Percentiles rank a stretch among this genome's conserved stretches.
Conservation (phyloP, 2,797 vertebrate genomes). For the Scyliorhinus canicula region DNA sequence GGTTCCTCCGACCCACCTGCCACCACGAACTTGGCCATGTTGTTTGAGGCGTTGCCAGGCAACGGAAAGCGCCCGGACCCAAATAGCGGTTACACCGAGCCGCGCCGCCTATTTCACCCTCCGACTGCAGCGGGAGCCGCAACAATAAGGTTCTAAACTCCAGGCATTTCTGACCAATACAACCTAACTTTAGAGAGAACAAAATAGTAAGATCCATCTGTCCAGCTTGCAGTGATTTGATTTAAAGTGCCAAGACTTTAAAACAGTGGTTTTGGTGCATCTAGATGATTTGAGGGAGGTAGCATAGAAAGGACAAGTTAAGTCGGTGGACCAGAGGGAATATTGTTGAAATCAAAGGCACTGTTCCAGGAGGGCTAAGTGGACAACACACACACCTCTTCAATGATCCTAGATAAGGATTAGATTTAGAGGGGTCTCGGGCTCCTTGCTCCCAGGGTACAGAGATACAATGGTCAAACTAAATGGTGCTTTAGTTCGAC, state of each 20-base stretch:
- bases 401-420: not conserved
- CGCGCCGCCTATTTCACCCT: not conserved
- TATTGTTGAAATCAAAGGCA: not conserved
- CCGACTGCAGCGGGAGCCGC: not conserved
- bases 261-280: not conserved
- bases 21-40: conserved; percentile 24
- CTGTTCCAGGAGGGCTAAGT: not conserved
- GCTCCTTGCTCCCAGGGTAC: too few relatives aligned
- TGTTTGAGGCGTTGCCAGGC: not conserved
- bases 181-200: not conserved
- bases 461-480: too few relatives aligned
- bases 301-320: not conserved
- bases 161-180: not conserved
- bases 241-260: not conserved
- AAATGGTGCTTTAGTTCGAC: too few relatives aligned
- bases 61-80: not conserved
- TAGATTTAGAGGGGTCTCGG: too few relatives aligned
- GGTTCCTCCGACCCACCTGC: conserved; percentile 10
- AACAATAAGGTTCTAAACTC: not conserved
- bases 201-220: not conserved
- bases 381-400: not conserved
- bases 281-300: too few relatives aligned
- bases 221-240: not conserved
- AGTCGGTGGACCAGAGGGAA: not conserved
- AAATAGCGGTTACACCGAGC: not conserved